A percentile compares a stretch with the other conserved stretches of the same genome.
phyloP scores from a whole-genome alignment of 2,797 vertebrate genomes.

The Odontamblyopus lacepedii region DNA sequence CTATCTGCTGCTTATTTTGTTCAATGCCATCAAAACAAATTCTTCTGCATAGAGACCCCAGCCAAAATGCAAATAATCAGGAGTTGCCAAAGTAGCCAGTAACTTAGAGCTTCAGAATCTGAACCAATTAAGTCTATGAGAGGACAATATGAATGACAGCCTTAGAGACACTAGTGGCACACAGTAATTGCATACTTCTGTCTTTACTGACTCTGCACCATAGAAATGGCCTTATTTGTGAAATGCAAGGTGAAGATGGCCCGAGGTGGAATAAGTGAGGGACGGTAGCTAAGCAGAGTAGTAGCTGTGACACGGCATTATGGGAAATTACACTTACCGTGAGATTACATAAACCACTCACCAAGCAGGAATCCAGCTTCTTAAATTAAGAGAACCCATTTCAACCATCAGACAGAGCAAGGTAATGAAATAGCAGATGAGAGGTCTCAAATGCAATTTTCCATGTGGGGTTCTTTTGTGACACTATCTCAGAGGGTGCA shows the following conservation, averaged over 20 bases:
- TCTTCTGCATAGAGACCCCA: not conserved
- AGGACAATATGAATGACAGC: conserved; percentile 79
- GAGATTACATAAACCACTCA: conserved; percentile 83
- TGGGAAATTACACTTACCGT: conserved; percentile 82
- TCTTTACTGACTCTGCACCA: conserved; percentile 78
- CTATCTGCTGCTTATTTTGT: not conserved
- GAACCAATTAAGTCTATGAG: conserved; percentile 78
- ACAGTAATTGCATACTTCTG: conserved; percentile 83
- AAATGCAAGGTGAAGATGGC: conserved; percentile 68
- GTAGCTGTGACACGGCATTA: conserved; percentile 80
- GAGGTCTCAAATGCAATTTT: conserved; percentile 85
- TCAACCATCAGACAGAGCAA: conserved; percentile 77
- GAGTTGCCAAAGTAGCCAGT: conserved; percentile 54
- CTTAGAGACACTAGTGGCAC: conserved; percentile 76
- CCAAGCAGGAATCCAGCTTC: conserved; percentile 81
- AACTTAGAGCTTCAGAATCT: conserved; percentile 68
- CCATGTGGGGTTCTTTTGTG: conserved; percentile 82
- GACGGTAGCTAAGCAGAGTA: conserved; percentile 73
- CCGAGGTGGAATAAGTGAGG: conserved; percentile 73
- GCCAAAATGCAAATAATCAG: conserved; percentile 46
- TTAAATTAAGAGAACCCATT: conserved; percentile 87
- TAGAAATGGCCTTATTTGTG: conserved; percentile 86
- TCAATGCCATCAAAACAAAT: not conserved
- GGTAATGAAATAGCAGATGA: conserved; percentile 85
- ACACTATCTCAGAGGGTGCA: conserved; percentile 81